Conservation (phyloP, 1,140 invertebrate genomes). For the Thaumatotibia leucotreta region DNA sequence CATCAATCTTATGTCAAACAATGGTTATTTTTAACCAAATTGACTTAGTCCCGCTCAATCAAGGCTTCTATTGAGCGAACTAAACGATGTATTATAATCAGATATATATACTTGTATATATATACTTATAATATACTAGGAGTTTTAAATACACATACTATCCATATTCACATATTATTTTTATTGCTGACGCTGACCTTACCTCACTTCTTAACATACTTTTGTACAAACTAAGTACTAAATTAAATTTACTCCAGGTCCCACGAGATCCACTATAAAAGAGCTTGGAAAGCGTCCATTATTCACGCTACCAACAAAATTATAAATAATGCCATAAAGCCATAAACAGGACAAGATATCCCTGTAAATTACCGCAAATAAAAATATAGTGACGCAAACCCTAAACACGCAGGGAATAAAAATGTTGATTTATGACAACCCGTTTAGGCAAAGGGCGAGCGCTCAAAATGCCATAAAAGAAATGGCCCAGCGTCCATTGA, state of each 20-base stretch:
- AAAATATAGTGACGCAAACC: slow-evolving; percentile 15
- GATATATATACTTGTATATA: too few species aligned
- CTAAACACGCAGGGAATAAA: slow-evolving; percentile 19
- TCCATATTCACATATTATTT: too few species aligned
- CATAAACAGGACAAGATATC: slow-evolving; percentile 5
- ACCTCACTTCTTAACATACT: too few species aligned
- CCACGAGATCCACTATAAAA: not conserved
- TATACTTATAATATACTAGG: too few species aligned
- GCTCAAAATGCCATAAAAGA: slow-evolving; percentile 35
- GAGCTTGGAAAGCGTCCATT: not conserved
- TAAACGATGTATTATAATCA: too few species aligned
- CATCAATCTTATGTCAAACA: too few species aligned
- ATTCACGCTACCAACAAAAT: not conserved
- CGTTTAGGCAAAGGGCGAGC: slow-evolving; percentile 32
- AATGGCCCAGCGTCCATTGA: slow-evolving; percentile 31
- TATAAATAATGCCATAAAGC: slow-evolving; percentile 10
- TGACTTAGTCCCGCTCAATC: too few species aligned
- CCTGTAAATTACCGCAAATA: slow-evolving; percentile 15
- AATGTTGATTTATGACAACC: slow-evolving; percentile 36
- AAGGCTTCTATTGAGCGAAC: too few species aligned
- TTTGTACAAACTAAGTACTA: not conserved
- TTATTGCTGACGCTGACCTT: too few species aligned
- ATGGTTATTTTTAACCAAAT: too few species aligned
- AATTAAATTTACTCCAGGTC: not conserved
- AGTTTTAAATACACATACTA: too few species aligned